Conservation (phyloP, 2,888 invertebrate species). For the Ennomos quercinarius region DNA sequence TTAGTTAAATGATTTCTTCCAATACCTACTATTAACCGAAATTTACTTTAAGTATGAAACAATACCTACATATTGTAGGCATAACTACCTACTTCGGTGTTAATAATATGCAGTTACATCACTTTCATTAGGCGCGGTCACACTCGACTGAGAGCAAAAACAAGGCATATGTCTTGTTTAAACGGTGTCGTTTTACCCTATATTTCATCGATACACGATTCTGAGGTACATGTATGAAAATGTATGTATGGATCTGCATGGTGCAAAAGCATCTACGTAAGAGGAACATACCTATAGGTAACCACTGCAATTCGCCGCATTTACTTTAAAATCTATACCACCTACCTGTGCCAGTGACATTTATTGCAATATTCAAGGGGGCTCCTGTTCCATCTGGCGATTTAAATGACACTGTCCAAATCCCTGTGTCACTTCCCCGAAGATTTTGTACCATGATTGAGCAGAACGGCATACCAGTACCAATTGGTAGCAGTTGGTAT, state of each 20-base stretch:
- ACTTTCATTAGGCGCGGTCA: too few species aligned
- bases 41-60: too few species aligned
- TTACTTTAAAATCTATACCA: not conserved
- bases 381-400: not conserved
- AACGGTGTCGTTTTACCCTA: too few species aligned
- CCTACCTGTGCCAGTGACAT: constrained; percentile 21
- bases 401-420: constrained; percentile 26
- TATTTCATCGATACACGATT: not conserved
- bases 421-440: constrained; percentile 25
- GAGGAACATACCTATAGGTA: too few species aligned
- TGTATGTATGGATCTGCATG: constrained; percentile 7
- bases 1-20: too few species aligned
- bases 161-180: too few species aligned
- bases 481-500: constrained; percentile 18
- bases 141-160: too few species aligned
- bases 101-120: too few species aligned
- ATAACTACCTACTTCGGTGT: not conserved
- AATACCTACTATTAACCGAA: too few species aligned
- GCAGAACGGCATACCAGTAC: constrained; percentile 15
- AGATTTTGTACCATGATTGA: constrained; percentile 22
- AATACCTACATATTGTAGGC: too few species aligned
- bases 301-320: too few species aligned
- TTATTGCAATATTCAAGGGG: constrained; percentile 16
- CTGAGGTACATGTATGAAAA: constrained; percentile 22
- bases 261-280: constrained; percentile 12